A percentile compares a stretch with the other conserved stretches of the same genome.
These are phyloP conservation scores for Temnothorax nylanderi DNA, from an alignment of 1,140 invertebrate species.

Conservation along the genomic window DNA sequence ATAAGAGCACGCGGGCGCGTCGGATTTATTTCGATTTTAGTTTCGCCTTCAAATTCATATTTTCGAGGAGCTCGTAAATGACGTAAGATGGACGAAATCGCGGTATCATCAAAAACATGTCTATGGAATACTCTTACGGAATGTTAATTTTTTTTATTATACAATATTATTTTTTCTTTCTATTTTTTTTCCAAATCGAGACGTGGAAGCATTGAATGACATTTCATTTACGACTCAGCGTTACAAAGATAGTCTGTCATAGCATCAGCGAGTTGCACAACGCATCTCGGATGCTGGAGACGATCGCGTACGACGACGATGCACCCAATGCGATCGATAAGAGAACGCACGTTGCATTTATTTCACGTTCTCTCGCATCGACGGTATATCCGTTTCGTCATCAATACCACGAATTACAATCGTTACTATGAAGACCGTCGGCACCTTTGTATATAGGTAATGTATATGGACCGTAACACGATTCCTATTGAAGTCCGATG, in stretches of 20 bases:
- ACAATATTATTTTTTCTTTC: neutral
- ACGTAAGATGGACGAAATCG: neutral
- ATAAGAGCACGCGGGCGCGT: neutral
- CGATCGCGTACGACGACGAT: neutral
- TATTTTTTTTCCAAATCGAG: neutral
- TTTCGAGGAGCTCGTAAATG: neutral
- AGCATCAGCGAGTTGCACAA: neutral
- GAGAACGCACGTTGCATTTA: conserved; percentile 3
- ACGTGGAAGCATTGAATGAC: neutral
- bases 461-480: neutral
- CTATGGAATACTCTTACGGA: neutral
- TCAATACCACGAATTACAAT: conserved; percentile 36
- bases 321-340: neutral
- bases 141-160: neutral
- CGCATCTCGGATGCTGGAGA: conserved; percentile 19
- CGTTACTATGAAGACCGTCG: neutral
- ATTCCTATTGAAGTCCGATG: neutral
- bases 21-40: neutral
- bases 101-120: neutral
- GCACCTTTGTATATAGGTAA: neutral
- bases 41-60: neutral
- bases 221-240: neutral
- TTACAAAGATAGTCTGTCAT: neutral
- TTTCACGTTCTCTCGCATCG: neutral
- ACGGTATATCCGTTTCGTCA: conserved; percentile 7